Percentiles rank a stretch among this genome's conserved stretches.
Conservation (phyloP, 2,113 vertebrate species). For the Seriola dumerili region DNA sequence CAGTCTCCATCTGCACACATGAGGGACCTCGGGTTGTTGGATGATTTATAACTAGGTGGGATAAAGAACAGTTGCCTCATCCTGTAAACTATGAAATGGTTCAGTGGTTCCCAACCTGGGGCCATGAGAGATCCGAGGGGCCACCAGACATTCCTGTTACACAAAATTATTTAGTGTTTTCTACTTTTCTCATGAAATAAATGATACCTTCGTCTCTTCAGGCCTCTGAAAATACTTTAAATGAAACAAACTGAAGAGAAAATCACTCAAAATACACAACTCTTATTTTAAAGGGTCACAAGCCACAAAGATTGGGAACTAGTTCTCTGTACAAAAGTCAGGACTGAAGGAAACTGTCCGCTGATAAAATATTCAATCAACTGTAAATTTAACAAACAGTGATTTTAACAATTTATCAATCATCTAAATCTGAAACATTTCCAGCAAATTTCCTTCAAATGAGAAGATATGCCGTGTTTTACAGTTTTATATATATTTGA, state of each 20-base stretch:
- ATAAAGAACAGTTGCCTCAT: not conserved
- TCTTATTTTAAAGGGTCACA: not conserved
- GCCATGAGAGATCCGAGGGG: not conserved
- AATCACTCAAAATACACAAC: too few species aligned
- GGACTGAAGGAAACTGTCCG: not conserved
- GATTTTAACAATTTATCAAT: too few species aligned
- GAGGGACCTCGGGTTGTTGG: not conserved
- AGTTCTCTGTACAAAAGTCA: not conserved
- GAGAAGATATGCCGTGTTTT: too few species aligned
- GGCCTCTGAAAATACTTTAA: not conserved
- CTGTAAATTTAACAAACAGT: not conserved
- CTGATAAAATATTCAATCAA: not conserved
- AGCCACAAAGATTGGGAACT: not conserved
- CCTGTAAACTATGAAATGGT: conserved; percentile 35
- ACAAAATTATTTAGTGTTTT: not conserved
- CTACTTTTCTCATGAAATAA: too few species aligned
- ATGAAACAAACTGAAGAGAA: not conserved
- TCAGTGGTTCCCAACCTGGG: not conserved
- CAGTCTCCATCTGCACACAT: not conserved
- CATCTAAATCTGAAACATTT: too few species aligned
- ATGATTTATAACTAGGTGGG: not conserved
- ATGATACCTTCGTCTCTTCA: not conserved
- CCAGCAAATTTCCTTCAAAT: too few species aligned
- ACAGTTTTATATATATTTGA: too few species aligned
- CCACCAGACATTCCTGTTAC: not conserved